Percentiles rank a stretch among this genome's conserved stretches.
Evolutionary conservation across 2,113 vertebrate species (phyloP).

Genomic region (Nansenia antarctica): DNA sequence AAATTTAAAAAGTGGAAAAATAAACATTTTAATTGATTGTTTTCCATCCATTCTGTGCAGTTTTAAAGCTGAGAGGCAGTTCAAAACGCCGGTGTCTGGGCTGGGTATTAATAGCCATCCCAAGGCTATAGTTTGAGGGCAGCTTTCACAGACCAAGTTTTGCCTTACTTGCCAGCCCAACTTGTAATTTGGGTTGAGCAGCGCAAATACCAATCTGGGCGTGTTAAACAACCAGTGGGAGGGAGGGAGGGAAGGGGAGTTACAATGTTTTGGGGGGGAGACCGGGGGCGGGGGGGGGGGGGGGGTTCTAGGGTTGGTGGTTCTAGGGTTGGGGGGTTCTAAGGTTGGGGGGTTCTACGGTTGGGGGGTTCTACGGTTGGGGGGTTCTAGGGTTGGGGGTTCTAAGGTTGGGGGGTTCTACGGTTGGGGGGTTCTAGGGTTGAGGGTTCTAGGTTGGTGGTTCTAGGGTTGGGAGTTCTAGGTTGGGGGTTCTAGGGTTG

Average conservation of each 20-base stretch:
- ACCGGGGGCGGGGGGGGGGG: too few relatives aligned
- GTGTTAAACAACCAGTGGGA: slow-evolving; percentile 73
- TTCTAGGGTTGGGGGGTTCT: too few relatives aligned
- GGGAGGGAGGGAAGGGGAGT: slow-evolving; percentile 62
- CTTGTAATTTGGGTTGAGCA: slow-evolving; percentile 75
- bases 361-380: too few relatives aligned
- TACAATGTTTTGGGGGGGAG: slow-evolving; percentile 41
- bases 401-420: too few relatives aligned
- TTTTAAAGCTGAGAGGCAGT: slow-evolving; percentile 48
- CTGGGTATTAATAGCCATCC: slow-evolving; percentile 76
- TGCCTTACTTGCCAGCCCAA: slow-evolving; percentile 74
- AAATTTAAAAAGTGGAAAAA: too few relatives aligned
- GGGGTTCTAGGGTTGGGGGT: slow-evolving; percentile 36
- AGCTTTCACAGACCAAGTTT: slow-evolving; percentile 67
- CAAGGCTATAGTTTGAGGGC: slow-evolving; percentile 77
- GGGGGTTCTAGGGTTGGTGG: too few relatives aligned
- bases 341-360: too few relatives aligned
- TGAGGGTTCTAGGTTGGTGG: slow-evolving; percentile 26
- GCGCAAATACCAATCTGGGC: slow-evolving; percentile 80
- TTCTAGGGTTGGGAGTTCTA: too few relatives aligned
- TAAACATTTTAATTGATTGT: slow-evolving; percentile 36
- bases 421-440: too few relatives aligned
- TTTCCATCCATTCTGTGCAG: slow-evolving; percentile 36
- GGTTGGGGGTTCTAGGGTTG: slow-evolving; percentile 20
- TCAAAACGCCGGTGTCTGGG: slow-evolving; percentile 64